These are phyloP conservation scores for Neosalanx taihuensis DNA, from an alignment of 2,797 vertebrate genomes.

Conservation along the genomic window DNA sequence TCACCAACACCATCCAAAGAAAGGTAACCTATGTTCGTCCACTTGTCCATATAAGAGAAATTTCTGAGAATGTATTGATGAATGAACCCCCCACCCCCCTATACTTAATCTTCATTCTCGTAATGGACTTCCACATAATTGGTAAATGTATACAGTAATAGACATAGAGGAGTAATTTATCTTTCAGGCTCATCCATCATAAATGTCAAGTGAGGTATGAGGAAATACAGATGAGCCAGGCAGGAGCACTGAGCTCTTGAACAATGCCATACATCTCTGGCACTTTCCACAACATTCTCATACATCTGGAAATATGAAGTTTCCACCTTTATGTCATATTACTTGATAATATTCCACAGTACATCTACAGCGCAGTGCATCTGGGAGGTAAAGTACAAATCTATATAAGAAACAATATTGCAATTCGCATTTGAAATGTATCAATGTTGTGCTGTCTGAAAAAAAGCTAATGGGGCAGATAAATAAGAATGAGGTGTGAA, in stretches of 20 bases:
- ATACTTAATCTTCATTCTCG: neutral
- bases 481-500: slow-evolving; percentile 6
- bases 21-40: neutral
- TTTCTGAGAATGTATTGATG: neutral
- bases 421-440: too few species aligned
- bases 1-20: neutral
- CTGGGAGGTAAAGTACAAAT: neutral
- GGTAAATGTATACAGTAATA: neutral
- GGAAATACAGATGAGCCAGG: neutral
- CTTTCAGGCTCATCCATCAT: neutral
- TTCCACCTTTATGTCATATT: neutral
- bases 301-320: neutral
- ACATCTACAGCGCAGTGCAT: neutral
- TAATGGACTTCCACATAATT: neutral
- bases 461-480: neutral
- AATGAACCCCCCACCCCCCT: neutral
- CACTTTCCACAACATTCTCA: neutral
- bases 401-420: neutral
- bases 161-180: neutral
- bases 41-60: too few species aligned
- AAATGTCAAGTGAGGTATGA: neutral
- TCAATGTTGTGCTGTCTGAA: neutral
- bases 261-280: neutral
- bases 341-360: neutral
- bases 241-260: neutral